phyloP scores from a whole-genome alignment of 1,140 invertebrate genomes.

The Euglossa dilemma region DNA sequence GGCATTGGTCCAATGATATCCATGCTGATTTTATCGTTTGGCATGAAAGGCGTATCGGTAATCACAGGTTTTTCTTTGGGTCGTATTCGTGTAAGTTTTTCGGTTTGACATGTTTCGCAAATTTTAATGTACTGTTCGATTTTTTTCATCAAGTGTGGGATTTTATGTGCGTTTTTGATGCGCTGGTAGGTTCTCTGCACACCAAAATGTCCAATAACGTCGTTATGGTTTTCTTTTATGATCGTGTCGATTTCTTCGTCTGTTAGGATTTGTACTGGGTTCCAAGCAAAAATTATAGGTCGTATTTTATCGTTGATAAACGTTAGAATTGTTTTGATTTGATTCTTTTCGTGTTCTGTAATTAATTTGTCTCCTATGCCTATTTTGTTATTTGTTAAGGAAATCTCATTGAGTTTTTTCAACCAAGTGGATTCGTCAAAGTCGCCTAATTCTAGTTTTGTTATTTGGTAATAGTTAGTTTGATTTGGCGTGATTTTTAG shows the following conservation, averaged over 20 bases:
- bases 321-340: too few species aligned
- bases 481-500: too few species aligned
- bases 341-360: too few species aligned
- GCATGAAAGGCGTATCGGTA: not conserved
- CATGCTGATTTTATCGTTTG: not conserved
- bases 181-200: not conserved
- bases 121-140: not conserved
- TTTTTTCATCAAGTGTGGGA: not conserved
- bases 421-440: too few species aligned
- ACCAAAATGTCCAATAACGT: not conserved
- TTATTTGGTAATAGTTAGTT: too few species aligned
- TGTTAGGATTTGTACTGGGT: too few species aligned
- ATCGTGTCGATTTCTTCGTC: not conserved
- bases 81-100: not conserved
- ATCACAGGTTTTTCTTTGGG: not conserved
- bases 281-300: too few species aligned
- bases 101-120: not conserved
- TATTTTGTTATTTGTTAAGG: too few species aligned
- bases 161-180: not conserved
- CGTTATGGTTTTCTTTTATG: not conserved
- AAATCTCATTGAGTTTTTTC: too few species aligned
- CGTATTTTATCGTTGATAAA: too few species aligned
- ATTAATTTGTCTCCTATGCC: too few species aligned
- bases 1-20: not conserved
- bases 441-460: too few species aligned